Conservation (phyloP, 2,797 vertebrate genomes). For the Mus spretus region DNA sequence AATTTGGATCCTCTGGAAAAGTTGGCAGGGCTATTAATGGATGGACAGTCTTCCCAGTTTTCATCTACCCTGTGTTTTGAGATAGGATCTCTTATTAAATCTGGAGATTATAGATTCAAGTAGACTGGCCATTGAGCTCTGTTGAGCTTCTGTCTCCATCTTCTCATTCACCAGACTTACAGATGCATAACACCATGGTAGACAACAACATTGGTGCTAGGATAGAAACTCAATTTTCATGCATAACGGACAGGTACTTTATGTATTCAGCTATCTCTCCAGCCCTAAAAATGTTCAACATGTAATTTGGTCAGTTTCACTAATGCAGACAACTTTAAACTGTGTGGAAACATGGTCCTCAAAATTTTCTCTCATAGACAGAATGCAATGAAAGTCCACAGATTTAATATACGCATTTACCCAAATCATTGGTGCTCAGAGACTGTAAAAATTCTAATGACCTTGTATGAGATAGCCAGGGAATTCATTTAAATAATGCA, state of each 20-base stretch:
- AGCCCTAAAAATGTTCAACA: background rate
- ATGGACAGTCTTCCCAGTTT: too few species aligned
- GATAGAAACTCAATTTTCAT: background rate
- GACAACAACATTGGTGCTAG: background rate
- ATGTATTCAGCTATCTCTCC: background rate
- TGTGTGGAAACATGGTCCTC: background rate
- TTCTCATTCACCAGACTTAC: background rate
- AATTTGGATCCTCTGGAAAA: background rate
- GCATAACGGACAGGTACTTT: background rate
- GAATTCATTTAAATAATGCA: constrained; percentile 16
- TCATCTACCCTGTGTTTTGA: background rate
- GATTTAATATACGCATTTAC: background rate
- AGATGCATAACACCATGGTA: background rate
- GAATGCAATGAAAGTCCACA: background rate
- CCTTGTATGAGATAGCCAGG: background rate
- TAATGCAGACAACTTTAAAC: background rate
- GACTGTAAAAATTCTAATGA: background rate
- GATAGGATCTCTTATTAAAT: background rate
- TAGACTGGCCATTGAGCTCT: background rate
- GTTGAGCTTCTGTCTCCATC: too few species aligned
- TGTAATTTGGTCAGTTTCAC: background rate
- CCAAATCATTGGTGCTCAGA: background rate
- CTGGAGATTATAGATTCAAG: background rate
- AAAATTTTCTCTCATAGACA: background rate
- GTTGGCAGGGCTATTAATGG: too few species aligned